A percentile compares a stretch with the other conserved stretches of the same genome.
These are phyloP conservation scores for Iselma pallidipennis DNA, from an alignment of 2,888 invertebrate genomes.

Conservation along the genomic window DNA sequence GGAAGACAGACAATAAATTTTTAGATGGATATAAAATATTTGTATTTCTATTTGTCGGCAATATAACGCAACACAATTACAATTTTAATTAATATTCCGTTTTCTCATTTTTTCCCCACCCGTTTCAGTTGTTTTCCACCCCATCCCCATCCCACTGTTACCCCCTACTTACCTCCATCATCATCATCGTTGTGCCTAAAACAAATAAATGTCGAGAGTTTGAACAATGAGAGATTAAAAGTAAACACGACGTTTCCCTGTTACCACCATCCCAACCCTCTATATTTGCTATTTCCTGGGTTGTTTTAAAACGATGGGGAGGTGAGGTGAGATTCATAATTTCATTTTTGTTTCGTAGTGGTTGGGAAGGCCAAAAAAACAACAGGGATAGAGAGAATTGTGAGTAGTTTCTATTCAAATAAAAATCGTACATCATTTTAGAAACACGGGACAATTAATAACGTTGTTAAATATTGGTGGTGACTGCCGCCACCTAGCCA, in stretches of 20 bases:
- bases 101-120: conserved; percentile 20
- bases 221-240: conserved; percentile 52
- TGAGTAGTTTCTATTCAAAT: conserved; percentile 45
- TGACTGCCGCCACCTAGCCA: conserved; percentile 9
- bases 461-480: conserved; percentile 48
- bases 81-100: conserved; percentile 44
- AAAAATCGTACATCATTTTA: conserved; percentile 49
- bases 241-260: conserved; percentile 35
- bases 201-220: conserved; percentile 49
- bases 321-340: conserved; percentile 12
- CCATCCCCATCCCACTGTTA: conserved; percentile 26
- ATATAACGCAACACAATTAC: conserved; percentile 30
- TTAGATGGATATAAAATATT: not conserved
- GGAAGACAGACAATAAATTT: not conserved
- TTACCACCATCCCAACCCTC: not conserved
- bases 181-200: conserved; percentile 24
- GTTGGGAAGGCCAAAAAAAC: not conserved
- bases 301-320: not conserved
- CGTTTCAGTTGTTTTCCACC: not conserved
- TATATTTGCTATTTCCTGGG: not conserved
- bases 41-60: not conserved
- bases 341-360: conserved; percentile 12
- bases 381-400: conserved; percentile 13
- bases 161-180: conserved; percentile 11
- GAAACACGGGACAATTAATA: conserved; percentile 50